These are phyloP conservation scores for Sinocyclocheilus grahami DNA, from an alignment of 2,113 vertebrate species.

Conservation along the genomic window DNA sequence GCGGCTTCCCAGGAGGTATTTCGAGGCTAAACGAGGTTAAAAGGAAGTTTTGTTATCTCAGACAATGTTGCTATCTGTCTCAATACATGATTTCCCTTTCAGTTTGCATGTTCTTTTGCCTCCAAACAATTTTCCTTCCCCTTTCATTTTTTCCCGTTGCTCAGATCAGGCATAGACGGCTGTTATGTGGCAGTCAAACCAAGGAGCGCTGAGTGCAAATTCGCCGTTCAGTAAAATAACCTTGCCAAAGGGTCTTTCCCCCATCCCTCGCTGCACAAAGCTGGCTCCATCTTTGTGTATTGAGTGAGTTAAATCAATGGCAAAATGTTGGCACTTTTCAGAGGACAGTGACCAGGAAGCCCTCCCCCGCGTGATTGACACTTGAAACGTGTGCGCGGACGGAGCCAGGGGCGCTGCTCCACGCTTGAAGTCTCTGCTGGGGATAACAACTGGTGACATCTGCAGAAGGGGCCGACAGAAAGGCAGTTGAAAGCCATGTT, in stretches of 20 bases:
- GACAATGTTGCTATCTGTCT: constrained; percentile 78
- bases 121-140: constrained; percentile 65
- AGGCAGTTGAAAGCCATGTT: constrained; percentile 91
- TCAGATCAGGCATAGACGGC: constrained; percentile 61
- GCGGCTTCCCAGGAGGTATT: constrained; percentile 72
- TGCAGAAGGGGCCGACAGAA: constrained; percentile 89
- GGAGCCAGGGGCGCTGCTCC: constrained; percentile 89
- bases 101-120: constrained; percentile 81
- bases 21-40: constrained; percentile 79
- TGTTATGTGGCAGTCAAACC: constrained; percentile 87
- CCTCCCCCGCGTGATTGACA: constrained; percentile 82
- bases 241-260: constrained; percentile 88
- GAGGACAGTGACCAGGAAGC: constrained; percentile 91
- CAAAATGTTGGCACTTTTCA: constrained; percentile 91
- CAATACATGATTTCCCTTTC: constrained; percentile 79
- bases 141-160: constrained; percentile 38
- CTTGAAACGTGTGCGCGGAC: constrained; percentile 89
- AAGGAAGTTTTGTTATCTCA: constrained; percentile 67
- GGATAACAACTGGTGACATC: constrained; percentile 93
- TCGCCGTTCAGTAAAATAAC: constrained; percentile 86
- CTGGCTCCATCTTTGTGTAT: constrained; percentile 89
- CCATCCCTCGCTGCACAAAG: constrained; percentile 76
- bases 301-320: constrained; percentile 92
- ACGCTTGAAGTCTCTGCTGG: constrained; percentile 87
- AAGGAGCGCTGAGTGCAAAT: constrained; percentile 81